phyloP scores from a whole-genome alignment of 1,140 invertebrate species.

The Drosophila sturtevanti region DNA sequence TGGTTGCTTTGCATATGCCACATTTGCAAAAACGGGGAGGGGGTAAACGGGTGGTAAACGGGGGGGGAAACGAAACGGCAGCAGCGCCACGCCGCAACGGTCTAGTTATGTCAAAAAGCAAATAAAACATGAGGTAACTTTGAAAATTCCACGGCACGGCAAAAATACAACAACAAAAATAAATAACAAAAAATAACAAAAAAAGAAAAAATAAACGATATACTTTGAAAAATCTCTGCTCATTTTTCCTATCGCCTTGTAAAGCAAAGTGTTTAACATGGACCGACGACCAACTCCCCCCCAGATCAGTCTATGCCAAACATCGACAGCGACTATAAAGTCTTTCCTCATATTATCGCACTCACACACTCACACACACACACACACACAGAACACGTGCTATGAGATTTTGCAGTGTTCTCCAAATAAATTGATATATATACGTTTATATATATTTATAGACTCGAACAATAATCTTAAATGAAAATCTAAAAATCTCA shows the following conservation, averaged over 20 bases:
- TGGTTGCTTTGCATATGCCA: slow-evolving; percentile 44
- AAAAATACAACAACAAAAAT: too few relatives aligned
- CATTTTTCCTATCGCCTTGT: slow-evolving; percentile 60
- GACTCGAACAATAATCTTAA: background rate
- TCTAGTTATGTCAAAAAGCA: slow-evolving; percentile 75
- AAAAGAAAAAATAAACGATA: background rate
- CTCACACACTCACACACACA: too few relatives aligned
- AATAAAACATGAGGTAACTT: slow-evolving; percentile 61
- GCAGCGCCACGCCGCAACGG: slow-evolving; percentile 39
- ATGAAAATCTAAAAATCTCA: background rate
- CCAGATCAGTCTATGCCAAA: slow-evolving; percentile 37
- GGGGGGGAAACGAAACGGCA: background rate
- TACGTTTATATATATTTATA: too few relatives aligned
- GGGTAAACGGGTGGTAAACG: background rate
- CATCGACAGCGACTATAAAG: background rate
- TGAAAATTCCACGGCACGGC: slow-evolving; percentile 45
- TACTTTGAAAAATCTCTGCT: slow-evolving; percentile 41
- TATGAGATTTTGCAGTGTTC: background rate
- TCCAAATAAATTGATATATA: too few relatives aligned
- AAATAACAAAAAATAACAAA: too few relatives aligned
- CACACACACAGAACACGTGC: slow-evolving; percentile 30
- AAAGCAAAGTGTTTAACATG: slow-evolving; percentile 71
- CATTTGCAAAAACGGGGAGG: background rate
- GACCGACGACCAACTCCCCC: slow-evolving; percentile 12
- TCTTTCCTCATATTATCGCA: slow-evolving; percentile 38